Evolutionary conservation across 2,888 invertebrate genomes (phyloP), one percentile per base, ranked within the genome.

Genomic region (Drosophila multiciliata): DNA sequence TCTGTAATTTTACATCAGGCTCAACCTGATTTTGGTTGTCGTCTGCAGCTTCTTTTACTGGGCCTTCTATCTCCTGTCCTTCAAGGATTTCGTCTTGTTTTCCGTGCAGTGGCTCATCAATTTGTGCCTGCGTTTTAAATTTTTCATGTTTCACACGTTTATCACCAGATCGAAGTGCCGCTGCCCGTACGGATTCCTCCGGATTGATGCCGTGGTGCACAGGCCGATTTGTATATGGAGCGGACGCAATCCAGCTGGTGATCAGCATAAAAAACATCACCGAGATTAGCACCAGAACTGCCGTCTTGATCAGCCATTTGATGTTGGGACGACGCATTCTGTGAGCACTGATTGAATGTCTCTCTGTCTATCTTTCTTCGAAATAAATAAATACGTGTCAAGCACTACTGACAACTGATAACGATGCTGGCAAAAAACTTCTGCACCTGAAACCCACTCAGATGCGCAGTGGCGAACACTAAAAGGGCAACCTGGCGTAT

Each of bases 281-380:
- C 9, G 90, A 88, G n/a, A 91, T 59, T 3, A 92, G n/a, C 23
- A 91, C 55, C 42, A 92, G 54, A 33, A 85, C 78, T 4, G 83
- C 62, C 8, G 91, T 81, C 77, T 92, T 92, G 17, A 91, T 62
- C 57, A 92, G 75, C 92, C 92, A 92, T 75, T 92, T 92, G 4
- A 91, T 55, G 66, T 92, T 92, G 20, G 92, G 92, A 29, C 92
- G 90, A 55, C 92, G 89, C 93, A 92, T 92, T 65, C 61, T 80
- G 45, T 50, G 48, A 1, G 17, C 20, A 11, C 4, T 8, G 11
- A 36, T 32, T 54, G 2, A 11, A 0, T 32, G 8, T n/a, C 48
- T 50, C 50, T 50, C 4, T 4, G 23, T 23, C 23, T 26, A 17
- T 11, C 12, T 26, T 7, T 26, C 17, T 38, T n/a, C 5, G 7